A percentile compares a stretch with the other conserved stretches of the same genome.
These are phyloP conservation scores for Drosophila bocki DNA, from an alignment of 1,140 invertebrate species.

Conservation along the genomic window DNA sequence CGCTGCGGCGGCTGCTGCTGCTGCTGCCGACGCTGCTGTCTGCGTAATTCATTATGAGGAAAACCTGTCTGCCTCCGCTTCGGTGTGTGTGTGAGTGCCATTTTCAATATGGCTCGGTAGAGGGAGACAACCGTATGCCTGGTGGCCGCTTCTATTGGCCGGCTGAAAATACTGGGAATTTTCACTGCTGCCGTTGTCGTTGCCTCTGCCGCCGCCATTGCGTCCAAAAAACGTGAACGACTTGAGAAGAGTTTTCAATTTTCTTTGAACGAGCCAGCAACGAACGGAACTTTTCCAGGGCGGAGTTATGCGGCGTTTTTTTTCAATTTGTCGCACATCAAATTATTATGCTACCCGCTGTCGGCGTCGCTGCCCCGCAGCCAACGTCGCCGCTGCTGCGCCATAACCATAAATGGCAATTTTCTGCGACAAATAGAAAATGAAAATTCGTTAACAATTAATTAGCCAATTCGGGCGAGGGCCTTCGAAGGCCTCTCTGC, in stretches of 20 bases:
- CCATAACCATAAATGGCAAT: constrained; percentile 75
- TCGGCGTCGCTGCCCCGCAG: constrained; percentile 12
- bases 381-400: constrained; percentile 10
- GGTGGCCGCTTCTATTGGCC: constrained; percentile 62
- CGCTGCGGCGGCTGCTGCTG: constrained; percentile 12
- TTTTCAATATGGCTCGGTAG: constrained; percentile 71
- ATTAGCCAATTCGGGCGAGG: constrained; percentile 50
- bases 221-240: constrained; percentile 58
- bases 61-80: constrained; percentile 8
- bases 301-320: constrained; percentile 83
- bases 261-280: constrained; percentile 50
- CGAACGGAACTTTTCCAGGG: constrained; percentile 72
- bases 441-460: constrained; percentile 80
- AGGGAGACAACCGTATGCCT: constrained; percentile 58
- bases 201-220: constrained; percentile 15
- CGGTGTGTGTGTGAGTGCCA: constrained; percentile 41
- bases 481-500: not conserved
- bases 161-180: constrained; percentile 71
- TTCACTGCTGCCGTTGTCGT: not conserved
- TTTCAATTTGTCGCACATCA: constrained; percentile 83
- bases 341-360: constrained; percentile 74
- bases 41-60: constrained; percentile 21
- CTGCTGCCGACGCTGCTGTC: constrained; percentile 11
- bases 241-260: constrained; percentile 80
- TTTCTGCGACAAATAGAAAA: constrained; percentile 74